phyloP scores from a whole-genome alignment of 2,888 invertebrate species.

The Ormia ochracea region DNA sequence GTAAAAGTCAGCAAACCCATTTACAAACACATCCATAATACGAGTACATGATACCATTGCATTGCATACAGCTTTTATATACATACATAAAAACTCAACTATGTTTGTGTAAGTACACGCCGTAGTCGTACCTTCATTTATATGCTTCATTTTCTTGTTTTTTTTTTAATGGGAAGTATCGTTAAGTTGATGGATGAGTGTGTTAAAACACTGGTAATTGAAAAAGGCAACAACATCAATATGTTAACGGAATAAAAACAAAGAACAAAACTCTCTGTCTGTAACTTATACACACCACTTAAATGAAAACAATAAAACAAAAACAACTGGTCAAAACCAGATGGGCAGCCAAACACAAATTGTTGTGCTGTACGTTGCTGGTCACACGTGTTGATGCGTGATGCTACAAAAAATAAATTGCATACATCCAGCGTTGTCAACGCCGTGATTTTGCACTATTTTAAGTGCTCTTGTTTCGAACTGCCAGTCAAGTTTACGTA shows the following conservation, averaged over 20 bases:
- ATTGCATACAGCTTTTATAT: too few relatives aligned
- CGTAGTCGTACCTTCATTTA: slow-evolving; percentile 25
- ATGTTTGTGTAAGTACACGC: too few relatives aligned
- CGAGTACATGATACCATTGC: too few relatives aligned
- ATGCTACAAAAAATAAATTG: slow-evolving; percentile 3
- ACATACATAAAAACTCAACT: too few relatives aligned
- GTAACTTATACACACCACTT: slow-evolving; percentile 11
- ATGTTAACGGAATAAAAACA: slow-evolving; percentile 6
- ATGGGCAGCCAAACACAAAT: not conserved
- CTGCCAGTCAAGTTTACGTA: too few relatives aligned
- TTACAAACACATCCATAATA: not conserved
- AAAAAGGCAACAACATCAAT: slow-evolving; percentile 59
- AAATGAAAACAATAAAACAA: slow-evolving; percentile 9
- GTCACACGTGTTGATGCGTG: slow-evolving; percentile 53
- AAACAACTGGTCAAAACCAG: slow-evolving; percentile 24
- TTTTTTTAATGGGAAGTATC: slow-evolving; percentile 50
- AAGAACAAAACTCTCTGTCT: not conserved
- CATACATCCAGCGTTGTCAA: too few relatives aligned
- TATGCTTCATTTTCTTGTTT: not conserved
- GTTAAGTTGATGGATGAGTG: slow-evolving; percentile 61
- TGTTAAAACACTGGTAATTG: slow-evolving; percentile 58
- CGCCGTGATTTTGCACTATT: too few relatives aligned
- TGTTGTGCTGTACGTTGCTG: slow-evolving; percentile 23
- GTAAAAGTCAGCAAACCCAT: not conserved
- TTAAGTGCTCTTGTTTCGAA: too few relatives aligned